Base-by-base conservation (phyloP, 2,888 invertebrate species). In the Invenusta paracnida region DNA sequence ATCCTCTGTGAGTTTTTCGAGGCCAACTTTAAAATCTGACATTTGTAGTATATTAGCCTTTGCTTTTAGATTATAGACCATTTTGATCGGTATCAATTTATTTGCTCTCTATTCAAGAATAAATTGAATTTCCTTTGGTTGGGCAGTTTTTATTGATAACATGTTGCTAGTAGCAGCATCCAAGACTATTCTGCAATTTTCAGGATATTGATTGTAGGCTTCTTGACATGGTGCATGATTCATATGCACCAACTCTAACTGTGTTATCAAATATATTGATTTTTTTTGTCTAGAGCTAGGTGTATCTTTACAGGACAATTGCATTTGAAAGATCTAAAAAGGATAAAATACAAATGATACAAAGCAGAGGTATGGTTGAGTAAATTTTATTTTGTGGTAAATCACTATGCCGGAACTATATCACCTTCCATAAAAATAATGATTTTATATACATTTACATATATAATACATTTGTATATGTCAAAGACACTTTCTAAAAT, bases 381-480 rank as follows among this genome's bases (percentile, higher is more conserved):
- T n/a, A n/a, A n/a, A n/a, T n/a, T n/a, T n/a, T n/a, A n/a, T n/a
- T n/a, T n/a, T n/a, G n/a, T n/a, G n/a, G n/a, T n/a, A n/a, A n/a
- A n/a, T n/a, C n/a, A n/a, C n/a, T n/a, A n/a, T n/a, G n/a, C n/a
- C n/a, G n/a, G n/a, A n/a, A n/a, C n/a, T n/a, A n/a, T n/a, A n/a
- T n/a, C n/a, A n/a, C n/a, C n/a, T n/a, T n/a, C n/a, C n/a, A n/a
- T n/a, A n/a, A n/a, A n/a, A n/a, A n/a, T n/a, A n/a, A n/a, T n/a
- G n/a, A n/a, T n/a, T n/a, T n/a, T 23, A 73, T 73, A 13, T 13
- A 73, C 23, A 73, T 73, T 73, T 73, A 13, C 2, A 73, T 13
- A 73, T 73, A 13, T 73, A 73, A 73, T 73, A 73, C 5, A 73
- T n/a, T n/a, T n/a, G n/a, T n/a, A n/a, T n/a, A n/a, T n/a, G n/a